phyloP scores from a whole-genome alignment of 2,113 vertebrate genomes.

The Pituophis catenifer region DNA sequence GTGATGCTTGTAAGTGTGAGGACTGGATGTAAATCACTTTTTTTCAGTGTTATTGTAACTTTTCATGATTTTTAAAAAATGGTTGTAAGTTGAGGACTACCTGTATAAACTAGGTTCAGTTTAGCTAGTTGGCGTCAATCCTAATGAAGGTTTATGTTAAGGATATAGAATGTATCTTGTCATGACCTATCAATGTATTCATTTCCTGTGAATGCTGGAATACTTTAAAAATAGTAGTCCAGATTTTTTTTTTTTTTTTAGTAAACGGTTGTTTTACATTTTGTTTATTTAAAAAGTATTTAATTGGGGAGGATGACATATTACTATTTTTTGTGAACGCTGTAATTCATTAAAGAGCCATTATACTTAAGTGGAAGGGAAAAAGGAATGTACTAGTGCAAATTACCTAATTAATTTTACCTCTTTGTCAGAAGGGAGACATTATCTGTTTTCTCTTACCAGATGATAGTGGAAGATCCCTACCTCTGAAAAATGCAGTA shows the following conservation, averaged over 20 bases:
- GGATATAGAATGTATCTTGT: constrained; percentile 22
- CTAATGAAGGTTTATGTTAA: constrained; percentile 37
- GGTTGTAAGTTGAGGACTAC: background rate
- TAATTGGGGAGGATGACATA: constrained; percentile 39
- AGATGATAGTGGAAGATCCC: constrained; percentile 24
- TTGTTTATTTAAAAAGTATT: constrained; percentile 35
- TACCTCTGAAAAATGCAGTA: constrained; percentile 22
- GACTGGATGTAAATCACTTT: background rate
- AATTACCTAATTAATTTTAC: constrained; percentile 39
- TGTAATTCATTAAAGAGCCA: constrained; percentile 34
- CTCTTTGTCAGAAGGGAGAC: constrained; percentile 28
- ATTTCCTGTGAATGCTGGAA: constrained; percentile 34
- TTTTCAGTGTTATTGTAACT: background rate
- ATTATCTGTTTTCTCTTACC: constrained; percentile 31
- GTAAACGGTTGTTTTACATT: constrained; percentile 8
- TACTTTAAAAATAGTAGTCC: constrained; percentile 31
- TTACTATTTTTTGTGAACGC: constrained; percentile 42
- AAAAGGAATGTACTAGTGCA: constrained; percentile 9
- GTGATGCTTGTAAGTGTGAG: background rate
- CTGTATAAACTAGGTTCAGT: background rate
- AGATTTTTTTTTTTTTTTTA: constrained; percentile 35
- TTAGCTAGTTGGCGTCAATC: background rate
- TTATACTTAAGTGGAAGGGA: constrained; percentile 24
- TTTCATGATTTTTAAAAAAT: background rate
- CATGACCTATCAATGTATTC: background rate